These are phyloP conservation scores for Nycteola revayana DNA, from an alignment of 2,888 invertebrate species.

Conservation along the genomic window DNA sequence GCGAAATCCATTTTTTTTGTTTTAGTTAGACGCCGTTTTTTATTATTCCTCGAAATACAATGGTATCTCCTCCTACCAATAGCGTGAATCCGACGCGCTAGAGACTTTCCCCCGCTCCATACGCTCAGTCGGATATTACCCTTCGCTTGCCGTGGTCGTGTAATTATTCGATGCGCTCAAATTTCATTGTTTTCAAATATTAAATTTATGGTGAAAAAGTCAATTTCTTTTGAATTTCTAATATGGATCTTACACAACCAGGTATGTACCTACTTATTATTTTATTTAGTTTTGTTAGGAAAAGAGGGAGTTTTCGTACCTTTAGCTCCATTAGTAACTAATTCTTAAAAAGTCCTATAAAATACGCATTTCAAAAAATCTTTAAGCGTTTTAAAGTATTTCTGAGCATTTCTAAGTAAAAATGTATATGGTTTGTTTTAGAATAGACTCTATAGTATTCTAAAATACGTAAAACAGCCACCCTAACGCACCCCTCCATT, in stretches of 20 bases:
- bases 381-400: neutral
- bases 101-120: neutral
- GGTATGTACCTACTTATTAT: neutral
- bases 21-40: neutral
- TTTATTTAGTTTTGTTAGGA: neutral
- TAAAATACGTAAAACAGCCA: slow-evolving; percentile 1
- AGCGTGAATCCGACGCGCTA: neutral
- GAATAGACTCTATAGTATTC: slow-evolving; percentile 1
- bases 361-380: neutral
- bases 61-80: neutral
- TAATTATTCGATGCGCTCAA: neutral
- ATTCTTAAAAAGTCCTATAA: neutral
- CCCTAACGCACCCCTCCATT: slow-evolving; percentile 2
- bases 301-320: neutral
- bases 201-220: neutral
- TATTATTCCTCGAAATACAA: neutral
- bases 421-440: neutral
- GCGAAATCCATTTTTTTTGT: neutral
- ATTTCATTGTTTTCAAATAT: neutral
- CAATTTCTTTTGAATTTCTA: neutral
- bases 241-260: neutral
- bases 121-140: neutral
- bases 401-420: slow-evolving; percentile 1
- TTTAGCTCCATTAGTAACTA: neutral
- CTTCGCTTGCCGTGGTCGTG: neutral